These are phyloP conservation scores for Mamestra configurata DNA, from an alignment of 1,140 invertebrate genomes.

Conservation along the genomic window DNA sequence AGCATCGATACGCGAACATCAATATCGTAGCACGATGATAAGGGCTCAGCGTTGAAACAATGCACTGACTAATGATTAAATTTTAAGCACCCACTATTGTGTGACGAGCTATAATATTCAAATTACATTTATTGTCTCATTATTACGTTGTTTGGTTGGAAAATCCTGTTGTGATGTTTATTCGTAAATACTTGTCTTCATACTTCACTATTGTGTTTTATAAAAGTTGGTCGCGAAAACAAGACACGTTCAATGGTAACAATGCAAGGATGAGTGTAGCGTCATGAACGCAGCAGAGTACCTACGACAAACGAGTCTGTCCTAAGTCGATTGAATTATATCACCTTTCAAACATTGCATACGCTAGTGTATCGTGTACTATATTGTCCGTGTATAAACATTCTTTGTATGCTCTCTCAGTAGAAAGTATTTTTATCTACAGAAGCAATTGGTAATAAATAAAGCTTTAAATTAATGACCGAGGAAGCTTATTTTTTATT, in stretches of 20 bases:
- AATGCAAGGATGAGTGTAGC: slow-evolving; percentile 38
- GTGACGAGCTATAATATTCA: slow-evolving; percentile 26
- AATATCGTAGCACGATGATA: slow-evolving; percentile 30
- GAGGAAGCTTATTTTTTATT: slow-evolving; percentile 25
- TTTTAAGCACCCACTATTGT: slow-evolving; percentile 37
- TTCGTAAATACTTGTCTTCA: slow-evolving; percentile 54
- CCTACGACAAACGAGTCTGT: slow-evolving; percentile 32
- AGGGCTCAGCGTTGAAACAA: slow-evolving; percentile 39
- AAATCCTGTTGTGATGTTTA: slow-evolving; percentile 41
- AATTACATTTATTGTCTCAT: slow-evolving; percentile 44
- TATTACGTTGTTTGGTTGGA: slow-evolving; percentile 28
- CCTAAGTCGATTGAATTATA: slow-evolving; percentile 23
- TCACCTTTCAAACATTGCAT: slow-evolving; percentile 38
- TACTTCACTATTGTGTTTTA: slow-evolving; percentile 41
- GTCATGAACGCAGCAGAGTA: slow-evolving; percentile 30
- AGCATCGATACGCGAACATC: slow-evolving; percentile 29
- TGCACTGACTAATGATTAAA: slow-evolving; percentile 44
- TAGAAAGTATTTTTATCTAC: slow-evolving; percentile 12
- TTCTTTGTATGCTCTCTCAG: background rate
- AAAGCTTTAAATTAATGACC: background rate
- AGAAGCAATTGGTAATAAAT: slow-evolving; percentile 3
- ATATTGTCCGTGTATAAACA: background rate
- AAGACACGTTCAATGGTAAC: slow-evolving; percentile 45
- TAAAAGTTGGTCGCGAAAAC: slow-evolving; percentile 43
- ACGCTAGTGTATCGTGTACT: background rate